phyloP scores from a whole-genome alignment of 1,140 invertebrate species.

The Plodia interpunctella region DNA sequence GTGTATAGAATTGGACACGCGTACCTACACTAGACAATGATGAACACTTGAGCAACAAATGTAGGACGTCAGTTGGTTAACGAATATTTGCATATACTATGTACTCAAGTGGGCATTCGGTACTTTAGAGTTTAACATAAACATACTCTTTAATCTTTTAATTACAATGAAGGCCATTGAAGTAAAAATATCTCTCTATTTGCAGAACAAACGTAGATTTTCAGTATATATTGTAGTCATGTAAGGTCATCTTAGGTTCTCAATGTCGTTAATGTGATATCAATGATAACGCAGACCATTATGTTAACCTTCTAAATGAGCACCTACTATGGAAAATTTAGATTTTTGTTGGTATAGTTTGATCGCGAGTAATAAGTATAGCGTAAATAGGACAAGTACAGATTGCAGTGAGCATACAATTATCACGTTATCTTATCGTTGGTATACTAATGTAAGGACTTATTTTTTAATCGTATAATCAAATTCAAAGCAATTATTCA shows the following conservation, averaged over 20 bases:
- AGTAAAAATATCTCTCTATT: not conserved
- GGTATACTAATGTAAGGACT: too few species aligned
- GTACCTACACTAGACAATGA: not conserved
- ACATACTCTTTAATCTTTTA: not conserved
- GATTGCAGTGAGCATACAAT: too few species aligned
- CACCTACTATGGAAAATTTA: too few species aligned
- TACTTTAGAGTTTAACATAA: not conserved
- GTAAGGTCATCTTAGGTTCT: too few species aligned
- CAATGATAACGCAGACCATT: not conserved
- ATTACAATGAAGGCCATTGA: not conserved
- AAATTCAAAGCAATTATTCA: too few species aligned
- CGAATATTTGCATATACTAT: constrained; percentile 1
- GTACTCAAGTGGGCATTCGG: not conserved
- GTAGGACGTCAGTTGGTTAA: not conserved
- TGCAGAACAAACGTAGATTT: not conserved
- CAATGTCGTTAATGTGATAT: not conserved
- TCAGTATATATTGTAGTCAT: too few species aligned
- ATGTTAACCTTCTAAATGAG: too few species aligned
- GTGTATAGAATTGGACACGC: not conserved
- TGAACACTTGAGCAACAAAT: not conserved
- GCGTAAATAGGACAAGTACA: too few species aligned
- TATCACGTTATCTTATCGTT: too few species aligned
- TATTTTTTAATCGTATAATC: too few species aligned
- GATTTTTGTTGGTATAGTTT: too few species aligned
- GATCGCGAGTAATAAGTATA: too few species aligned